Evolutionary conservation across 2,113 vertebrate genomes (phyloP).

Genomic region (Ardeotis arabs): DNA sequence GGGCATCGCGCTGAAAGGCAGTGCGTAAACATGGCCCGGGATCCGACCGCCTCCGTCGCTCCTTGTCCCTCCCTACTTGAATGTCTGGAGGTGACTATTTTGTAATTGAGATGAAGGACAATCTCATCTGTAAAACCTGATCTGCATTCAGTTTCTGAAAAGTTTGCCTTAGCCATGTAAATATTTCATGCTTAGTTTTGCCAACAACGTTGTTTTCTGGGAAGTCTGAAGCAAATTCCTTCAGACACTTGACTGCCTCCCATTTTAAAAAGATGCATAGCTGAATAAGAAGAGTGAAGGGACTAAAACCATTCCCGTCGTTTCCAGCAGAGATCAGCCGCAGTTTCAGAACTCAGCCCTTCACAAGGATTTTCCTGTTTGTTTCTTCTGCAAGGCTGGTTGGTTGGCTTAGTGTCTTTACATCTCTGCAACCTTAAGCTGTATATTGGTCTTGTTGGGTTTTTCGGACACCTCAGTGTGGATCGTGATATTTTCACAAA

Average conservation of each 20-base stretch:
- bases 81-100: neutral
- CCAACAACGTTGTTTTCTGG: neutral
- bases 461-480: neutral
- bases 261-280: neutral
- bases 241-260: neutral
- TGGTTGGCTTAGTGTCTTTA: neutral
- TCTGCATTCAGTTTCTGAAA: neutral
- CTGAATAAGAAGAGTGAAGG: neutral
- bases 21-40: fast-evolving
- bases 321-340: neutral
- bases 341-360: neutral
- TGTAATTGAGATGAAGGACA: neutral
- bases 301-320: neutral
- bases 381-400: neutral
- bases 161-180: neutral
- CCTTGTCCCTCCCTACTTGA: neutral
- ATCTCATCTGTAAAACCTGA: neutral
- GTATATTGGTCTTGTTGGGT: neutral
- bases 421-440: neutral
- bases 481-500: neutral
- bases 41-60: fast-evolving
- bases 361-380: neutral
- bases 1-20: fast-evolving
- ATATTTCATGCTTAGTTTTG: neutral
- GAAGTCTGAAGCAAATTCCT: neutral